These are phyloP conservation scores for Cheilinus undulatus DNA, from an alignment of 2,113 vertebrate genomes.

Conservation along the genomic window DNA sequence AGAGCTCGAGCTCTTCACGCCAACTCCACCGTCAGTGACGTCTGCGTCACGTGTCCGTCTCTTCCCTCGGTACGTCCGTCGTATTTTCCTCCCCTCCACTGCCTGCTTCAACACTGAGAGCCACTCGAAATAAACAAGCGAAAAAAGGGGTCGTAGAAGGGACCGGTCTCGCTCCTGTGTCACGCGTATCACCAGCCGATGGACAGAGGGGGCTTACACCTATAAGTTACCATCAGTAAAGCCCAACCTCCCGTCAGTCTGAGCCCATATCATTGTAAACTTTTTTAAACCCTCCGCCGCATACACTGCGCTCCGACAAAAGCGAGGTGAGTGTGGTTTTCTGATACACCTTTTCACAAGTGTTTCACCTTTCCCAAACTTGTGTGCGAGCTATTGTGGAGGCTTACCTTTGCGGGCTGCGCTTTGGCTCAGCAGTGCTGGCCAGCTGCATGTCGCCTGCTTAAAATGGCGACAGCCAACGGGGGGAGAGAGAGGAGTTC, in stretches of 20 bases:
- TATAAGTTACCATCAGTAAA: constrained; percentile 77
- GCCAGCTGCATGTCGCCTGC: constrained; percentile 83
- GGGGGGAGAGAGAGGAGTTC: constrained; percentile 49
- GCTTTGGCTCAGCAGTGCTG: constrained; percentile 63
- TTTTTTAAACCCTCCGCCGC: constrained; percentile 61
- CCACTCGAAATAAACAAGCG: constrained; percentile 79
- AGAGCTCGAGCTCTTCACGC: constrained; percentile 74
- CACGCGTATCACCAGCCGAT: constrained; percentile 61
- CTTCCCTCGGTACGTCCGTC: constrained; percentile 81
- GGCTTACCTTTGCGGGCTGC: constrained; percentile 69
- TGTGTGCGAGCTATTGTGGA: constrained; percentile 44
- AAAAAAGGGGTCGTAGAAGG: constrained; percentile 37
- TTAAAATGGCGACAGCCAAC: constrained; percentile 87
- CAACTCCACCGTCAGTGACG: constrained; percentile 84
- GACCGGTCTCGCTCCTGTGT: constrained; percentile 58
- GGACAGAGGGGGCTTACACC: constrained; percentile 67
- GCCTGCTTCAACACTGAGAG: constrained; percentile 65
- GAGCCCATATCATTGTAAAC: constrained; percentile 69
- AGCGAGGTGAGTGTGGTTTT: constrained; percentile 78
- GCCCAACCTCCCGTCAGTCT: constrained; percentile 70
- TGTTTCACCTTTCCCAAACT: constrained; percentile 72
- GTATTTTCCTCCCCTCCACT: constrained; percentile 81
- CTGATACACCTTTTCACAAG: constrained; percentile 12
- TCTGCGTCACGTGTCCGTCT: constrained; percentile 82
- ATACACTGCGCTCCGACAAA: constrained; percentile 44